Evolutionary conservation across 2,888 invertebrate species (phyloP), one percentile per base, ranked within the genome.

Genomic region (Noctuana brunneofusca): DNA sequence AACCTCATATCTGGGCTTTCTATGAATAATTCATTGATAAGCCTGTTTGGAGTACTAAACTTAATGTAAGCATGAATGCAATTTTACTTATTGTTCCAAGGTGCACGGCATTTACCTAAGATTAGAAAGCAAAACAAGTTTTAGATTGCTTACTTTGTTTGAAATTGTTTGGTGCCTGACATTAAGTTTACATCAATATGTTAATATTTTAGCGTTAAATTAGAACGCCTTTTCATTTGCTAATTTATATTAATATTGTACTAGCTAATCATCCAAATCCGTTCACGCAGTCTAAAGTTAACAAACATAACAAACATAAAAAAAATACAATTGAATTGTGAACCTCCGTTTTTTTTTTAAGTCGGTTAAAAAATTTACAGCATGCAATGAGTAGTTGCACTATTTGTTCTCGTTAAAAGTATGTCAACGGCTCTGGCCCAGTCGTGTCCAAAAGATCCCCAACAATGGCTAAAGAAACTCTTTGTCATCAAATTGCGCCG

Each of bases 11-110:
- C 46, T 60, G 24, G 53, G 52, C 59, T 52, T 20, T 30, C 22
- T 35, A 53, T 53, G 53, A 60, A 54, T 60, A 60, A 60, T 53
- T 53, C 60, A 60, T 60, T 54, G 46, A 54, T 54, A 60, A 54
- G 32, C 43, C 14, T 60, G 46, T 60, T 59, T 59, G 43, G 12
- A 20, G 52, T 30, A 46, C 59, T 59, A 14, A 53, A 20, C 30
- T 54, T 20, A 43, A 59, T 52, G 58, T 52, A 52, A 52, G 18
- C 50, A 52, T 43, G 30, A 32, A 20, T 58, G 58, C 38, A 52
- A 41, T 52, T 58, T 46, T 32, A 27, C 12, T 18, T 38, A 27
- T 43, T 55, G 55, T 55, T 18, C 16, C 16, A 32, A 60, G 46
- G 16, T 24, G 43, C 32, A 30, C 32, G n/a, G 18, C 3, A 16